A percentile compares a stretch with the other conserved stretches of the same genome.
phyloP scores from a whole-genome alignment of 2,888 invertebrate genomes.

The Julus scandinavius region DNA sequence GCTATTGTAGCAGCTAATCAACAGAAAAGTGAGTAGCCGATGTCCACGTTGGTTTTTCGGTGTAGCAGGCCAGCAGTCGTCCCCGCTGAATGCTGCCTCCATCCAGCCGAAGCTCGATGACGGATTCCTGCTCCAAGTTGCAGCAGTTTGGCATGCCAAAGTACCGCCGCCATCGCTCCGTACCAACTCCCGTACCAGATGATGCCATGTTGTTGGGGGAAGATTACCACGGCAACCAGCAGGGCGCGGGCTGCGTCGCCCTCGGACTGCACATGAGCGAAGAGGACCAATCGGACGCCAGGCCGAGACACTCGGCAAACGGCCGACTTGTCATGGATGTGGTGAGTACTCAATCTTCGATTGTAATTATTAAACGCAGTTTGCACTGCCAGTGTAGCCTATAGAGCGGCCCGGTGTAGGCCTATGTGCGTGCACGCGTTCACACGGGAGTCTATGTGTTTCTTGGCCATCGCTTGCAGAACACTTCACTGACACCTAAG shows the following conservation, averaged over 20 bases:
- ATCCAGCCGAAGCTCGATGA: neutral
- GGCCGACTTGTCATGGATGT: constrained; percentile 55
- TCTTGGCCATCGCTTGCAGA: neutral
- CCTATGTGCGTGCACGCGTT: constrained; percentile 45
- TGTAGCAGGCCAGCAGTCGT: neutral
- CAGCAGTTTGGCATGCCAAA: constrained; percentile 46
- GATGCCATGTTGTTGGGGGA: constrained; percentile 52
- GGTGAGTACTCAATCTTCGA: constrained; percentile 53
- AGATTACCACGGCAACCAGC: constrained; percentile 53
- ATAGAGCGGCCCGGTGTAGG: constrained; percentile 16
- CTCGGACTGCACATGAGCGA: constrained; percentile 55
- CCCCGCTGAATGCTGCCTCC: neutral
- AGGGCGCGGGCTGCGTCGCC: constrained; percentile 50
- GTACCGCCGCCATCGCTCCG: constrained; percentile 24
- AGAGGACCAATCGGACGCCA: constrained; percentile 55
- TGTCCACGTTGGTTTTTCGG: neutral
- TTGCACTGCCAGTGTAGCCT: constrained; percentile 17
- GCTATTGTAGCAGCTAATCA: too few species aligned
- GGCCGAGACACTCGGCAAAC: constrained; percentile 55
- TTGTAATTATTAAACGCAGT: neutral
- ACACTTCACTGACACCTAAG: neutral
- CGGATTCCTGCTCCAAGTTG: constrained; percentile 38
- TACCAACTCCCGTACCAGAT: neutral
- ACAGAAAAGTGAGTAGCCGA: neutral
- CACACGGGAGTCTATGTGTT: neutral